Percentiles rank a stretch among this genome's conserved stretches.
These are phyloP conservation scores for Acomys russatus DNA, from an alignment of 2,797 vertebrate species.

Conservation along the genomic window DNA sequence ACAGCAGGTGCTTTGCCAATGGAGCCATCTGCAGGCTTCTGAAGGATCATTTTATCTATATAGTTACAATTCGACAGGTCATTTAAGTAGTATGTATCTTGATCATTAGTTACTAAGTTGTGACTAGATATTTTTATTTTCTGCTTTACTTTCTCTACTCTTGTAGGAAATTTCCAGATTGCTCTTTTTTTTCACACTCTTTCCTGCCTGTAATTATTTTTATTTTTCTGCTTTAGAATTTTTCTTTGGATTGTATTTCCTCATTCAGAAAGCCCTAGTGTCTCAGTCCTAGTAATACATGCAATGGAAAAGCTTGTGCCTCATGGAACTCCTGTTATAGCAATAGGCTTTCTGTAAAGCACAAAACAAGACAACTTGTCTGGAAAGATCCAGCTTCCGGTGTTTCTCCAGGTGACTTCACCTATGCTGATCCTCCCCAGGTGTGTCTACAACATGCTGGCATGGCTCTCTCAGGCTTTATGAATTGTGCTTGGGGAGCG, in stretches of 20 bases:
- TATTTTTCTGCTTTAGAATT: slow-evolving; percentile 11
- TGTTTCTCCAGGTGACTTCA: neutral
- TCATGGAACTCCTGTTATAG: neutral
- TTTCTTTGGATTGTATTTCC: slow-evolving; percentile 18
- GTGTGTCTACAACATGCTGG: neutral
- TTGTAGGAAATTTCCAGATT: slow-evolving; percentile 6
- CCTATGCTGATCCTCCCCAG: neutral
- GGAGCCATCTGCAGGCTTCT: neutral
- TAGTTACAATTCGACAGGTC: neutral
- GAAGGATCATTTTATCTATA: slow-evolving; percentile 7
- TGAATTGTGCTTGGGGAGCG: neutral
- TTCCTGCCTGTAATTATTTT: slow-evolving; percentile 36
- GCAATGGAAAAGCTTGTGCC: neutral
- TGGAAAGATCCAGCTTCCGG: neutral
- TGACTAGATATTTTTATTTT: slow-evolving; percentile 18
- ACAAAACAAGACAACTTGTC: neutral
- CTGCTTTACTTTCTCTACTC: neutral
- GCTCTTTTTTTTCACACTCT: neutral
- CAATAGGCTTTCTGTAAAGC: slow-evolving; percentile 17
- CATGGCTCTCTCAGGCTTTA: neutral
- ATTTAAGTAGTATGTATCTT: slow-evolving; percentile 28
- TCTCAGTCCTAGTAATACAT: neutral
- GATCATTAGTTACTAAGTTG: slow-evolving; percentile 12
- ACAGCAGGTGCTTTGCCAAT: neutral
- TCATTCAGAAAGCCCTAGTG: neutral